Evolutionary conservation across 2,113 vertebrate genomes (phyloP).

Genomic region (Muntiacus reevesi): DNA sequence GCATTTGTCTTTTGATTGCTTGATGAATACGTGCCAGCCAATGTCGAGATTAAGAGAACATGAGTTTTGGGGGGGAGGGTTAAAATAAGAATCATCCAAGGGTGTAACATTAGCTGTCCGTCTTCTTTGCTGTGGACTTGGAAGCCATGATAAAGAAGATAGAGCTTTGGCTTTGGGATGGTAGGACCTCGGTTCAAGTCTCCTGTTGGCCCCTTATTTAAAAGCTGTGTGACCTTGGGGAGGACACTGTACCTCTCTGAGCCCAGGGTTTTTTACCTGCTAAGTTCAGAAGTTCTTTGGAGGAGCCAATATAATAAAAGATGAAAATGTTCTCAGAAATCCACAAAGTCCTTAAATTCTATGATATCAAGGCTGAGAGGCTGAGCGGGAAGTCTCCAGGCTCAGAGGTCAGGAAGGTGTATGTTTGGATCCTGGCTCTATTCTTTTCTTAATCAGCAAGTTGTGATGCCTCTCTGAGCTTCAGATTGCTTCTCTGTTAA

Average conservation of each 20-base stretch:
- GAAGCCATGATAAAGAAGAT: background rate
- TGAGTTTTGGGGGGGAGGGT: background rate
- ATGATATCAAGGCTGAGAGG: background rate
- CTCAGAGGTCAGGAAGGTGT: background rate
- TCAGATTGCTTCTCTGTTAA: background rate
- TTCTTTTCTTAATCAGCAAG: background rate
- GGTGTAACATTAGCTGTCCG: rapidly evolving
- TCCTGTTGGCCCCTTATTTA: background rate
- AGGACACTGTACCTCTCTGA: background rate
- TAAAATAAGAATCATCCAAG: background rate
- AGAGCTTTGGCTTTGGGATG: background rate
- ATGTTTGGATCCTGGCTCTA: background rate
- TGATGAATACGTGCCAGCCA: conserved; percentile 35
- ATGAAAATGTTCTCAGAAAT: background rate
- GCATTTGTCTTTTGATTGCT: conserved; percentile 53
- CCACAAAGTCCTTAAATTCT: background rate
- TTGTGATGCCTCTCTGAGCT: background rate
- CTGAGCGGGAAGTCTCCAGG: background rate
- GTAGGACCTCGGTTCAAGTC: background rate
- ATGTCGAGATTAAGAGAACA: background rate
- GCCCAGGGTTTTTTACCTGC: background rate
- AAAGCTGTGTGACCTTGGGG: background rate
- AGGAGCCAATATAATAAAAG: background rate
- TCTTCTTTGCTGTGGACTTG: background rate
- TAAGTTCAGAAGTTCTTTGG: background rate